Evolutionary conservation across 2,797 vertebrate species (phyloP).

Genomic region (Mallotus villosus): DNA sequence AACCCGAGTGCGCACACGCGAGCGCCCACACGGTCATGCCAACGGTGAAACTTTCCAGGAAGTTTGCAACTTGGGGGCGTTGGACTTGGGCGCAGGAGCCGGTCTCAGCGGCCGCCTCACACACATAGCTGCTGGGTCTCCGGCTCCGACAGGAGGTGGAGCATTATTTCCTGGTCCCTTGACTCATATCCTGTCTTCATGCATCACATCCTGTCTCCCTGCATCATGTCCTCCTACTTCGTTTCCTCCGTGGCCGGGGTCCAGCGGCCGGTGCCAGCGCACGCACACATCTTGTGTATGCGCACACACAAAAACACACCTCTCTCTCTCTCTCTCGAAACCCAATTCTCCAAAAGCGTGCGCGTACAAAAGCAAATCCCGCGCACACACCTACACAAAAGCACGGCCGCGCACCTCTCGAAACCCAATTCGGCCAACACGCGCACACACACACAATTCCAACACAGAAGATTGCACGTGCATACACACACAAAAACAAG

Average conservation of each 20-base stretch:
- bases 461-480: conserved; percentile 19
- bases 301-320: conserved; percentile 16
- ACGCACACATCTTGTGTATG: background rate
- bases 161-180: conserved; percentile 34
- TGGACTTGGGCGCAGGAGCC: background rate
- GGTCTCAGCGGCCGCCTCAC: background rate
- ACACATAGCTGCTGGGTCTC: conserved; percentile 5
- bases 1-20: background rate
- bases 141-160: conserved; percentile 25
- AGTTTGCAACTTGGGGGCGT: too few relatives aligned
- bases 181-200: conserved; percentile 65
- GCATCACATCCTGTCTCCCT: conserved; percentile 23
- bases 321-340: background rate
- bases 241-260: conserved; percentile 36
- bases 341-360: background rate
- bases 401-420: conserved; percentile 5
- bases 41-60: too few relatives aligned
- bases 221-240: conserved; percentile 46
- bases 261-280: background rate
- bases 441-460: background rate
- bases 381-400: conserved; percentile 23
- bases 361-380: conserved; percentile 18
- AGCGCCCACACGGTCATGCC: background rate
- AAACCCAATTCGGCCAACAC: background rate
- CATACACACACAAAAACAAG: conserved; percentile 7